Conservation (phyloP, 2,888 invertebrate genomes). For the Erpobdella octoculata region DNA sequence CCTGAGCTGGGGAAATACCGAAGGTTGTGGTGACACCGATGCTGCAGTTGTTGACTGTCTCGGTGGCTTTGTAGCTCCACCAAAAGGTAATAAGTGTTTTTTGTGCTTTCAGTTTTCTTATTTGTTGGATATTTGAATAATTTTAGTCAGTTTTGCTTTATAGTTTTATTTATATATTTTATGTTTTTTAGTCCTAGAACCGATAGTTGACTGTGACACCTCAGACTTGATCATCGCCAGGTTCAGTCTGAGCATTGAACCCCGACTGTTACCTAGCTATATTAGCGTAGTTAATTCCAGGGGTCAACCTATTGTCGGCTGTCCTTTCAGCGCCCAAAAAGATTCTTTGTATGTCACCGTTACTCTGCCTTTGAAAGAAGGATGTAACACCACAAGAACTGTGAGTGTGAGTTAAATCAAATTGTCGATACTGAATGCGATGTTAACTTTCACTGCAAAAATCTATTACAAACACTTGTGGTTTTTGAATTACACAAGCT, state of each 20-base stretch:
- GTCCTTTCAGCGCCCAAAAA: conserved; percentile 15
- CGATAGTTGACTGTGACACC: conserved; percentile 38
- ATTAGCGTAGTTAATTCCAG: conserved; percentile 33
- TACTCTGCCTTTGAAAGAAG: conserved; percentile 40
- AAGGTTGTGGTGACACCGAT: conserved; percentile 40
- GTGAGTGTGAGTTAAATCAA: too few relatives aligned
- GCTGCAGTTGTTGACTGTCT: conserved; percentile 42
- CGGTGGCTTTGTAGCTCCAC: conserved; percentile 29
- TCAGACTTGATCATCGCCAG: conserved; percentile 40
- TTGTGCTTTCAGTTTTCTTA: background rate
- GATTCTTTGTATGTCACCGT: conserved; percentile 35
- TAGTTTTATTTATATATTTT: too few relatives aligned
- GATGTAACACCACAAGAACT: conserved; percentile 41
- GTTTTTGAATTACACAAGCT: too few relatives aligned
- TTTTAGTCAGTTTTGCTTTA: too few relatives aligned
- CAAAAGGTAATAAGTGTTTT: conserved; percentile 31
- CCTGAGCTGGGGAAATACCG: conserved; percentile 33
- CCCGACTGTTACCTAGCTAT: conserved; percentile 41
- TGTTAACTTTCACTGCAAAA: too few relatives aligned
- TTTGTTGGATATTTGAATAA: too few relatives aligned
- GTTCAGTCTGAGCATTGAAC: conserved; percentile 41
- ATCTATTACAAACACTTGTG: too few relatives aligned
- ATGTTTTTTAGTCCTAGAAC: conserved; percentile 36
- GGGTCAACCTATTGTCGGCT: conserved; percentile 10
- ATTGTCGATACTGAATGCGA: too few relatives aligned